These are phyloP conservation scores for Anabas testudineus DNA, from an alignment of 2,797 vertebrate species.

Conservation along the genomic window DNA sequence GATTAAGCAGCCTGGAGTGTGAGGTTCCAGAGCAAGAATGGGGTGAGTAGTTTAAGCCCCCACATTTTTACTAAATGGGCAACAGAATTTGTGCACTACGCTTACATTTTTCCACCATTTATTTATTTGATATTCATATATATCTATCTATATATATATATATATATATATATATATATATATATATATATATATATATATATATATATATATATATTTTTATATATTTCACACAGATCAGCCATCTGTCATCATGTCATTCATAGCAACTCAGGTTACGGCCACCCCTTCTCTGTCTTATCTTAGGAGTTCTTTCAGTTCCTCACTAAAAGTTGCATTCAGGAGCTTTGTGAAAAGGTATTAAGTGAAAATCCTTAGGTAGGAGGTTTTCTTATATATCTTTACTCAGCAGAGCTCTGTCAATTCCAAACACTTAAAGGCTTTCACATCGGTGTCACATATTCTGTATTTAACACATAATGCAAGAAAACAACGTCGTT, in stretches of 20 bases:
- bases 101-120: too few relatives aligned
- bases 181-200: too few relatives aligned
- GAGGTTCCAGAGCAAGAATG: too few relatives aligned
- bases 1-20: too few relatives aligned
- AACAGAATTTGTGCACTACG: too few relatives aligned
- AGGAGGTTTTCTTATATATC: not conserved
- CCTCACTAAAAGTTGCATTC: not conserved
- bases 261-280: not conserved
- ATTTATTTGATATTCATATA: not conserved
- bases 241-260: not conserved
- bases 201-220: too few relatives aligned
- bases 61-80: too few relatives aligned
- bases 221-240: not conserved
- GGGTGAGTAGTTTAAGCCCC: too few relatives aligned
- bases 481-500: not conserved
- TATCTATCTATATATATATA: too few relatives aligned
- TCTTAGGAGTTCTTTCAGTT: not conserved
- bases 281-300: not conserved
- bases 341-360: not conserved
- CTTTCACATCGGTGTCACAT: not conserved
- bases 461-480: not conserved
- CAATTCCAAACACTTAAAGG: not conserved
- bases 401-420: not conserved
- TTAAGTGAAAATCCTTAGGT: not conserved
- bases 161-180: too few relatives aligned